Conservation (phyloP, 2,888 invertebrate genomes). For the Volucella bombylans region DNA sequence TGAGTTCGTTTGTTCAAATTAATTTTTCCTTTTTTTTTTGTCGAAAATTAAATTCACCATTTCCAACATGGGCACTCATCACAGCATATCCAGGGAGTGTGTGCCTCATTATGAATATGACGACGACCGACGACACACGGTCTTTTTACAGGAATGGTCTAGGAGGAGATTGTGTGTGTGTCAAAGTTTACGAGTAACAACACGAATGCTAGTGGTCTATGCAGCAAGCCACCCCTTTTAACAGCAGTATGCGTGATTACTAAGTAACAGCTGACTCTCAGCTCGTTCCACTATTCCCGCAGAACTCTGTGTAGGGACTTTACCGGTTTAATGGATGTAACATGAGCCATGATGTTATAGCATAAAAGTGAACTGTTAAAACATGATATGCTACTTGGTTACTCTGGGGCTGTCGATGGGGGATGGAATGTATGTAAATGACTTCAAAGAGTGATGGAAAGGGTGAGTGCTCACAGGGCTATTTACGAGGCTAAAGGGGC, state of each 20-base stretch:
- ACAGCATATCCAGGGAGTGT: slow-evolving; percentile 18
- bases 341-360: slow-evolving; percentile 56
- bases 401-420: background rate
- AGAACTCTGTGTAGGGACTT: background rate
- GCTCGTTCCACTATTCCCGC: background rate
- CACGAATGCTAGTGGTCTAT: slow-evolving; percentile 38
- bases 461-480: slow-evolving; percentile 22
- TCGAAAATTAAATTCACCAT: slow-evolving; percentile 37
- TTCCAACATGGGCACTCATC: background rate
- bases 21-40: slow-evolving; percentile 1
- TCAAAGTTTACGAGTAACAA: slow-evolving; percentile 28
- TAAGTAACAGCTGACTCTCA: slow-evolving; percentile 25
- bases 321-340: slow-evolving; percentile 35
- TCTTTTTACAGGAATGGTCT: too few relatives aligned
- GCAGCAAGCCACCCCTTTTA: background rate
- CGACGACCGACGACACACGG: background rate
- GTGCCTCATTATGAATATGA: slow-evolving; percentile 42
- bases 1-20: too few relatives aligned
- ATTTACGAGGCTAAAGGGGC: background rate
- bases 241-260: slow-evolving; percentile 14
- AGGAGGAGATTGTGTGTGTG: too few relatives aligned
- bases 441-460: background rate
- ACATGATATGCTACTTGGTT: slow-evolving; percentile 49
- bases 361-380: slow-evolving; percentile 54
- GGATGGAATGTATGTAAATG: background rate